A percentile compares a stretch with the other conserved stretches of the same genome.
Evolutionary conservation across 2,888 invertebrate genomes (phyloP).

Genomic region (Euclidia mi): DNA sequence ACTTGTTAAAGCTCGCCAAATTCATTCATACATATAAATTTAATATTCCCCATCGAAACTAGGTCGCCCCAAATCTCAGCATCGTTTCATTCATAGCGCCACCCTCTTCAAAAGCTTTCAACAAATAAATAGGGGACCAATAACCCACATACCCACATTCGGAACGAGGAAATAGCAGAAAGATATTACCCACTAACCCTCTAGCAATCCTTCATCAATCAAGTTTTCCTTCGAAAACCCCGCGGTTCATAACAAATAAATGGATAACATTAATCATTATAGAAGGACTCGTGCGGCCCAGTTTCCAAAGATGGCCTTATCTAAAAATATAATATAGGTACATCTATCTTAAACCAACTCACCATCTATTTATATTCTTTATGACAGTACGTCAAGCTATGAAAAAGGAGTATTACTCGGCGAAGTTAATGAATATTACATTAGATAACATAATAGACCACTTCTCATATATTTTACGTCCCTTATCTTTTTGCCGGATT

Average conservation of each 20-base stretch:
- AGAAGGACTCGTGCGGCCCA: conserved; percentile 71
- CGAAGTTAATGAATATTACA: conserved; percentile 41
- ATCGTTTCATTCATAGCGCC: conserved; percentile 32
- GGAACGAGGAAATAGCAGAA: conserved; percentile 63
- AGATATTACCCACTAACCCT: conserved; percentile 71
- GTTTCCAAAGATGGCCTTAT: conserved; percentile 69
- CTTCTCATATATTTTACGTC: conserved; percentile 13
- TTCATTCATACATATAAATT: too few relatives aligned
- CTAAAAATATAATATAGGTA: conserved; percentile 61
- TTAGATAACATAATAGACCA: conserved; percentile 20
- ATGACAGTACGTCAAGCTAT: conserved; percentile 53
- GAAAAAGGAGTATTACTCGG: conserved; percentile 12
- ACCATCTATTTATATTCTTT: conserved; percentile 47
- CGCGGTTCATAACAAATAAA: conserved; percentile 74
- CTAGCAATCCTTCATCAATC: conserved; percentile 79
- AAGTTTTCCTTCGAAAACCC: conserved; percentile 73
- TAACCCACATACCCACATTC: conserved; percentile 59
- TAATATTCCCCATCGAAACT: conserved; percentile 3
- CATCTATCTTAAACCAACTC: conserved; percentile 51
- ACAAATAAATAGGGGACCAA: conserved; percentile 44
- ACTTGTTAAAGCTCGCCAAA: too few relatives aligned
- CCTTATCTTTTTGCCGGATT: conserved; percentile 5
- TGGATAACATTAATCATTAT: conserved; percentile 85
- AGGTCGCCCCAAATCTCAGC: conserved; percentile 21
- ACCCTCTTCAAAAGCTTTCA: conserved; percentile 17